Conservation (phyloP, 2,113 vertebrate species). For the Lanius ludovicianus region DNA sequence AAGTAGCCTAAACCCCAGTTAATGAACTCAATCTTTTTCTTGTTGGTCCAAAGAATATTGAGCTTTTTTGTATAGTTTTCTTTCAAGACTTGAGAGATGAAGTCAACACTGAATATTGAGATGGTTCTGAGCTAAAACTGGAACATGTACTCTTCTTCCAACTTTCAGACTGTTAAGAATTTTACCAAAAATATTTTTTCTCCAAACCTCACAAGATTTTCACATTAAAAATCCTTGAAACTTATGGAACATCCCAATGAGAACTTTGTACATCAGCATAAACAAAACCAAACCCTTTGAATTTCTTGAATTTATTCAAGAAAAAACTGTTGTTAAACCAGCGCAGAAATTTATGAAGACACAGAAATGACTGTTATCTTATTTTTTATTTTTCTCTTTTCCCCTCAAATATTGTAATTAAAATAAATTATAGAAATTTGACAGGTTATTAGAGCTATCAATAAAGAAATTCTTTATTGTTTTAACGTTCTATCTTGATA, state of each 20-base stretch:
- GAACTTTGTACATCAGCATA: background rate
- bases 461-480: background rate
- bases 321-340: background rate
- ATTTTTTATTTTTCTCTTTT: fast-evolving
- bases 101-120: background rate
- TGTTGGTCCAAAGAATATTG: background rate
- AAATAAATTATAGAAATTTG: conserved; percentile 11
- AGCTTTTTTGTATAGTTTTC: background rate
- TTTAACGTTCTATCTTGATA: background rate
- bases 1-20: background rate
- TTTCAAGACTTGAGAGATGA: background rate
- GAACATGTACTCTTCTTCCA: background rate
- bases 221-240: background rate
- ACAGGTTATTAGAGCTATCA: background rate
- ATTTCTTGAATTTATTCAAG: background rate
- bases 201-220: background rate
- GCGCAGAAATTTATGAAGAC: background rate
- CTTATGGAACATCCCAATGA: background rate
- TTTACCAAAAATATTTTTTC: background rate
- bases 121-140: background rate
- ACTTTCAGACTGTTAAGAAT: background rate
- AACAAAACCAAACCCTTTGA: fast-evolving
- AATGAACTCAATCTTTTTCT: background rate
- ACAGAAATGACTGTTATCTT: fast-evolving
- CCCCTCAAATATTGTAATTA: background rate